A percentile compares a stretch with the other conserved stretches of the same genome.
These are phyloP conservation scores for Platynereis dumerilii DNA, from an alignment of 2,888 invertebrate genomes.

Conservation along the genomic window DNA sequence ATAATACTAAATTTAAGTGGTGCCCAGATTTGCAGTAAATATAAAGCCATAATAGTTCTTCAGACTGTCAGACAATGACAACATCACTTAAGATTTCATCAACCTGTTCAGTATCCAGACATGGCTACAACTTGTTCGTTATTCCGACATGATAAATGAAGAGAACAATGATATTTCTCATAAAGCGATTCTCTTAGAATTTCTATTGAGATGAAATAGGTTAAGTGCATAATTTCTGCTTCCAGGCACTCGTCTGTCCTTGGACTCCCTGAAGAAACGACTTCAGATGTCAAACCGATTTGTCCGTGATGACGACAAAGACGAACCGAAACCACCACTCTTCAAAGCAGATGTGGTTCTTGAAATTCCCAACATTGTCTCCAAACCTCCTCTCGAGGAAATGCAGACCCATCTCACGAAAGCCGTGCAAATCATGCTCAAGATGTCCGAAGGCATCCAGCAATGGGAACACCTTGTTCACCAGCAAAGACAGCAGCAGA, in stretches of 20 bases:
- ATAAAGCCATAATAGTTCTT: no score
- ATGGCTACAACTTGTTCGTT: no score
- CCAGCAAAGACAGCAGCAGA: slow-evolving; percentile 60
- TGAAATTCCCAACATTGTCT: slow-evolving; percentile 85
- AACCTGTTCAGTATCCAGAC: no score
- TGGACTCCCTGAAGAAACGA: slow-evolving; percentile 62
- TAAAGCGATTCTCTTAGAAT: no score
- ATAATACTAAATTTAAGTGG: no score
- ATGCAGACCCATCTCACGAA: slow-evolving; percentile 84
- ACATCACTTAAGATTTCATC: no score
- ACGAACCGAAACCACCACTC: slow-evolving; percentile 64
- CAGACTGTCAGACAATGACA: no score
- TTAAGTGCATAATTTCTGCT: no score
- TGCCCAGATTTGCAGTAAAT: no score
- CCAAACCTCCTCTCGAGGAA: slow-evolving; percentile 85
- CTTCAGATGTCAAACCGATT: slow-evolving; percentile 60
- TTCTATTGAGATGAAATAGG: no score
- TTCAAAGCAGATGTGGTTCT: slow-evolving; percentile 83
- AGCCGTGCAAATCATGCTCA: slow-evolving; percentile 84
- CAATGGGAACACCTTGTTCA: slow-evolving; percentile 82
- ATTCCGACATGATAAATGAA: no score
- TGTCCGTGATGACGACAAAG: slow-evolving; percentile 47
- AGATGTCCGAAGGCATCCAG: slow-evolving; percentile 86
- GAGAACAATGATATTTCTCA: no score
- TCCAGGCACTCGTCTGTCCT: slow-evolving; percentile 59